Evolutionary conservation across 2,888 invertebrate species (phyloP), one percentile per base, ranked within the genome.

Genomic region (Meandrusa payeni): DNA sequence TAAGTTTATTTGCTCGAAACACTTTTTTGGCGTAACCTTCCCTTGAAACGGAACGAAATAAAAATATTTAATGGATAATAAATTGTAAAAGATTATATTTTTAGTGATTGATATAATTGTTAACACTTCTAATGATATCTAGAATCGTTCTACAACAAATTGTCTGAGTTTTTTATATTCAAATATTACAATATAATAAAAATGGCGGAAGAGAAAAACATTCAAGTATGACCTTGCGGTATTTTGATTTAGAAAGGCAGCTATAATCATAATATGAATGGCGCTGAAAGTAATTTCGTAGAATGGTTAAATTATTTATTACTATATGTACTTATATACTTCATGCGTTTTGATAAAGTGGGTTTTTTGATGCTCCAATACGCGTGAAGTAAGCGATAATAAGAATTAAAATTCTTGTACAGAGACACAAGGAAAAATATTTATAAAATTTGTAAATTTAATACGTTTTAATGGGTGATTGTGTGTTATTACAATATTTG

Each of bases 21-120:
- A 47, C 53, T 53, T 56, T 59, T 57, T 53, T 36, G 41, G 53
- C 55, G 45, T 41, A 71, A 58, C 79, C 78, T 79, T 78, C 65
- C 75, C 78, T 78, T 76, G 78, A 64, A 59, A 44, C 41, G 47
- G 53, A 56, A 56, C 41, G 41, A 34, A 49, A 54, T 59, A 52
- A 61, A 53, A 55, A 45, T 41, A 54, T 49, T 50, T 47, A 41
- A 47, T 22, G 45, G 49, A 43, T 46, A 51, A 51, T 43, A 52
- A 44, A 41, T 41, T 28, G 22, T 29, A 33, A 22, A 36, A 33
- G 15, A 19, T 33, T 6, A 5, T 28, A 13, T 11, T 12, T 32
- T 13, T 26, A 12, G 5, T 11, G 15, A 26, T 19, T 5, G 12
- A 29, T 20, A 22, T 34, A n/a, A 33, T 32, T 19, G 9, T 38